Percentiles rank a stretch among this genome's conserved stretches.
Conservation (phyloP, 2,797 vertebrate species). For the Cyclura pinguis region DNA sequence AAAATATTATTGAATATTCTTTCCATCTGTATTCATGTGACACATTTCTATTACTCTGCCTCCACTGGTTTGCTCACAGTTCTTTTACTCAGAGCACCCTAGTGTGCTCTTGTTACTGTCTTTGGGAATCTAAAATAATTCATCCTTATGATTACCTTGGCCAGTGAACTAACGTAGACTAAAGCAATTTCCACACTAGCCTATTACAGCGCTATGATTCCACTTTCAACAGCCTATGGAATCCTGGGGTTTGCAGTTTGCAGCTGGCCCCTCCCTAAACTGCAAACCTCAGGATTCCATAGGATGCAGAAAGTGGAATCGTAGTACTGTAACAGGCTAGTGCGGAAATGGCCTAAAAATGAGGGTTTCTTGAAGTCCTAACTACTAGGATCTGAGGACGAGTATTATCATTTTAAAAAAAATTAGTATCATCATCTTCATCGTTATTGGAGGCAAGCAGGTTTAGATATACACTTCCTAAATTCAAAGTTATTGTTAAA, state of each 20-base stretch:
- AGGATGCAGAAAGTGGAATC: too few species aligned
- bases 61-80: not conserved
- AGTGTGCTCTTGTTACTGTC: too few species aligned
- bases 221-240: too few species aligned
- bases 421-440: too few species aligned
- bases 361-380: not conserved
- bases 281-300: too few species aligned
- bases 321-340: too few species aligned
- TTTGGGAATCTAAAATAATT: not conserved
- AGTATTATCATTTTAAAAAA: not conserved
- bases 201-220: too few species aligned
- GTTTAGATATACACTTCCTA: not conserved
- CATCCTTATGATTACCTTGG: not conserved
- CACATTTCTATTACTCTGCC: not conserved
- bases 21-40: not conserved
- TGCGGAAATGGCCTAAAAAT: not conserved
- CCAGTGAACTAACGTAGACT: not conserved
- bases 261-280: too few species aligned
- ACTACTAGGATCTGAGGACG: not conserved
- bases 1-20: too few species aligned
- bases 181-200: too few species aligned
- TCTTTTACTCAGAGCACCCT: not conserved
- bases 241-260: too few species aligned
- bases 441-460: not conserved
- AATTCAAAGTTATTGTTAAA: not conserved